A percentile compares a stretch with the other conserved stretches of the same genome.
phyloP scores from a whole-genome alignment of 2,113 vertebrate species.

The Perca flavescens region DNA sequence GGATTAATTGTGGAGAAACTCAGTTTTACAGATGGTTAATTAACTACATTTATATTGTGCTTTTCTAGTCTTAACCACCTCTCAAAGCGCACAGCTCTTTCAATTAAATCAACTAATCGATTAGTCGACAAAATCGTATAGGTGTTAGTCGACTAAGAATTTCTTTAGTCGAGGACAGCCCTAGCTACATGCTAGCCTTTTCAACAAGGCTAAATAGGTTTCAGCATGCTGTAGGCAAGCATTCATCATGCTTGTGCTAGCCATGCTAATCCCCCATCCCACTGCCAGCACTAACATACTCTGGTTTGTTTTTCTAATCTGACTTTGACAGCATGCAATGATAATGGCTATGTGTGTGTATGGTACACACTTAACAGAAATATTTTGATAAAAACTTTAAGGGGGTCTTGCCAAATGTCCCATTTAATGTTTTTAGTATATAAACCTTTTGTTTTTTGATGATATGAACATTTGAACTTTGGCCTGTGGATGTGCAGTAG shows the following conservation, averaged over 20 bases:
- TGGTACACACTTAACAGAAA: constrained; percentile 49
- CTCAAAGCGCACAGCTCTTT: too few species aligned
- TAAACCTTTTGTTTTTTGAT: constrained; percentile 51
- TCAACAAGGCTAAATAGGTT: constrained; percentile 43
- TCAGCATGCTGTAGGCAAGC: constrained; percentile 71
- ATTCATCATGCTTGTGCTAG: constrained; percentile 70
- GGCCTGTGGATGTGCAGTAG: constrained; percentile 72
- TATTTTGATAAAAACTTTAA: constrained; percentile 7
- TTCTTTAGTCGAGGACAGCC: too few species aligned
- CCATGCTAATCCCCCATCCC: constrained; percentile 55
- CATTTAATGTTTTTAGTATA: constrained; percentile 59
- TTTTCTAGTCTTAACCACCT: too few species aligned
- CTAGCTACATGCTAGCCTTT: constrained; percentile 52
- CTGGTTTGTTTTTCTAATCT: constrained; percentile 72
- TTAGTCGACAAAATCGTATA: too few species aligned
- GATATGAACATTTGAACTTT: constrained; percentile 67
- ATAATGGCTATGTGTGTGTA: constrained; percentile 53
- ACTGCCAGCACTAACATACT: constrained; percentile 62
- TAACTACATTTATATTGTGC: too few species aligned
- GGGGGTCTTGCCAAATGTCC: constrained; percentile 72
- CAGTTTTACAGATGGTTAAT: too few species aligned
- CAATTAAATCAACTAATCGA: too few species aligned
- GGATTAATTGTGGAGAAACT: too few species aligned
- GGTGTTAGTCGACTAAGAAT: too few species aligned
- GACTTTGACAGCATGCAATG: constrained; percentile 75